Evolutionary conservation across 1,140 invertebrate species (phyloP), one percentile per base, ranked within the genome.

Genomic region (Amphibalanus amphitrite): DNA sequence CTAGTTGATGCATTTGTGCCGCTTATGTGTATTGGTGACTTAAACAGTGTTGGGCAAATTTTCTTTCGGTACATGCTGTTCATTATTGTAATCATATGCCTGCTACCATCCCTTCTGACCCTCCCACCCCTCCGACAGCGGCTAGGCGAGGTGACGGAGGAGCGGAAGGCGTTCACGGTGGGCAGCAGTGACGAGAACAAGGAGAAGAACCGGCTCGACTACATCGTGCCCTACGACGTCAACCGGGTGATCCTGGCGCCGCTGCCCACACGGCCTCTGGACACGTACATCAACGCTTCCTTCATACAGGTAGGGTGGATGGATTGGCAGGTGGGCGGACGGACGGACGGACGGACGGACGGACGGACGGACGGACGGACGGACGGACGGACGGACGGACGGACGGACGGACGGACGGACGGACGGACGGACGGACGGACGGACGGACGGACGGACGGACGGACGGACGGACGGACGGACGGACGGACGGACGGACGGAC

Each of bases 271-370:
- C 85, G 86, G 77, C 93, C 96, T 79, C 90, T 91, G 79, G 94
- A 92, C 30, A 95, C 94, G 0, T 98, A 97, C 78, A 97, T 97
- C 75, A 97, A 98, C 82, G 95, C 95, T 1, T 95, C 93, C 1
- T 97, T 95, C 80, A 93, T 98, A 75, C 93, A 97, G 83, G 93
- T 85, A 79, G 79, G 64, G 75, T 38, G 73, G 33, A 73, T 69
- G 29, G 72, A 73, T 29, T 67, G 73, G 68, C 73, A n/a, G n/a
- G n/a, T 72, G 26, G 72, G 72, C 33, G n/a, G n/a, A n/a, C n/a
- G n/a, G n/a, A n/a, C n/a, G n/a, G n/a, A n/a, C n/a, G n/a, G n/a
- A n/a, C n/a, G n/a, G n/a, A n/a, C n/a, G n/a, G n/a, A n/a, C n/a
- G n/a, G n/a, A n/a, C n/a, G n/a, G n/a, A 76, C 47, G 73, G 33